A percentile compares a stretch with the other conserved stretches of the same genome.
These are phyloP conservation scores for Diachasmimorpha longicaudata DNA, from an alignment of 1,140 invertebrate genomes.

Conservation along the genomic window DNA sequence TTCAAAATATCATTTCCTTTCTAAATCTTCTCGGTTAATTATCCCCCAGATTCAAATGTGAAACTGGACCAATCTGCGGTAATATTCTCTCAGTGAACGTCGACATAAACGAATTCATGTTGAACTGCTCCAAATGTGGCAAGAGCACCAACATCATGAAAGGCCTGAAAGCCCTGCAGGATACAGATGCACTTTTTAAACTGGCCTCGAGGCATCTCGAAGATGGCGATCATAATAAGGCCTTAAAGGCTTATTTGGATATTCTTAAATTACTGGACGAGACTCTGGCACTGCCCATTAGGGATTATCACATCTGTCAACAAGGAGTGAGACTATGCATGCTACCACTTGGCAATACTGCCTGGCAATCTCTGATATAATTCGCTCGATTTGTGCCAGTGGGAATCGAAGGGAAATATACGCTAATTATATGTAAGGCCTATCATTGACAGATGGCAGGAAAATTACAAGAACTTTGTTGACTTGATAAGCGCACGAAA, in stretches of 20 bases:
- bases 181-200: slow-evolving; percentile 75
- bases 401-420: too few species aligned
- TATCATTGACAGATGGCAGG: too few species aligned
- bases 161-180: slow-evolving; percentile 77
- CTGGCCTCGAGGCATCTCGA: slow-evolving; percentile 71
- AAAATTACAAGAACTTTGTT: too few species aligned
- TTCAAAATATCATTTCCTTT: too few species aligned
- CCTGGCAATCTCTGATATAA: slow-evolving; percentile 31
- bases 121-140: slow-evolving; percentile 72
- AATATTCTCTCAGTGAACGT: slow-evolving; percentile 70
- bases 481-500: too few species aligned
- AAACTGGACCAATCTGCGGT: slow-evolving; percentile 67
- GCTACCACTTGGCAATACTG: slow-evolving; percentile 70
- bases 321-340: slow-evolving; percentile 79
- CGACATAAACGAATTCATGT: slow-evolving; percentile 73
- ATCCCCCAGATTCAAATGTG: slow-evolving; percentile 64
- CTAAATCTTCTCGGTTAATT: neutral
- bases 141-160: slow-evolving; percentile 77
- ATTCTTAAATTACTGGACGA: slow-evolving; percentile 74
- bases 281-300: slow-evolving; percentile 76
- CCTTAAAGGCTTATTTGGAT: slow-evolving; percentile 73
- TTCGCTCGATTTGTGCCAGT: neutral
- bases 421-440: too few species aligned
- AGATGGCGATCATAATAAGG: slow-evolving; percentile 68
- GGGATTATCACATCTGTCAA: slow-evolving; percentile 82